Conservation (phyloP, 2,797 vertebrate species). For the Melanotaenia nigrans region DNA sequence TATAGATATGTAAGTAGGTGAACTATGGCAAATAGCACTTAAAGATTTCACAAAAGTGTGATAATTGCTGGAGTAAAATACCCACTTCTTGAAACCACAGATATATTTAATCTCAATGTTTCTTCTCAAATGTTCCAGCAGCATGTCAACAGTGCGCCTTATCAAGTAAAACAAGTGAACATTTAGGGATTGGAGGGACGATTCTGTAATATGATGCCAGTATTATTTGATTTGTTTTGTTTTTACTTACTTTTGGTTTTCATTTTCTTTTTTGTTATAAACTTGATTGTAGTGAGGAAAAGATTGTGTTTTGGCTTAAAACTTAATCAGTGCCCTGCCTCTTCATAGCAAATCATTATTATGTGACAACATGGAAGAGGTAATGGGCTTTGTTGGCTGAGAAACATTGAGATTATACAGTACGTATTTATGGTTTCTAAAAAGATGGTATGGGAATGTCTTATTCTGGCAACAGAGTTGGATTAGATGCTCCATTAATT, state of each 20-base stretch:
- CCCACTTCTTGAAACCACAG: background rate
- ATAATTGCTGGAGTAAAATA: background rate
- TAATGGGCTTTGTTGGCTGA: background rate
- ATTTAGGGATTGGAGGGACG: background rate
- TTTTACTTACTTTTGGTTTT: background rate
- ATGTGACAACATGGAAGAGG: background rate
- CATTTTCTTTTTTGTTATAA: background rate
- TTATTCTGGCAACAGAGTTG: background rate
- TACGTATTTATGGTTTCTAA: background rate
- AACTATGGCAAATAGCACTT: constrained; percentile 16
- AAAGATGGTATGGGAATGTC: background rate
- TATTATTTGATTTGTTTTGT: background rate
- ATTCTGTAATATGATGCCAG: background rate
- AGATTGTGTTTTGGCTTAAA: background rate
- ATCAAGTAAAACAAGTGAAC: background rate
- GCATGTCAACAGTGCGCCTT: background rate
- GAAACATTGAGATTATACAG: background rate
- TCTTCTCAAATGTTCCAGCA: too few species aligned
- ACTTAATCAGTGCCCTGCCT: background rate
- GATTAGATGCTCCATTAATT: background rate
- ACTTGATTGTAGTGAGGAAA: background rate
- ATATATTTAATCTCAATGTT: background rate
- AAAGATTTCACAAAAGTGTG: constrained; percentile 7
- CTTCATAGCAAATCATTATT: background rate
- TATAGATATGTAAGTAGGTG: background rate